phyloP scores from a whole-genome alignment of 2,888 invertebrate genomes.

The Psylliodes chrysocephalus region DNA sequence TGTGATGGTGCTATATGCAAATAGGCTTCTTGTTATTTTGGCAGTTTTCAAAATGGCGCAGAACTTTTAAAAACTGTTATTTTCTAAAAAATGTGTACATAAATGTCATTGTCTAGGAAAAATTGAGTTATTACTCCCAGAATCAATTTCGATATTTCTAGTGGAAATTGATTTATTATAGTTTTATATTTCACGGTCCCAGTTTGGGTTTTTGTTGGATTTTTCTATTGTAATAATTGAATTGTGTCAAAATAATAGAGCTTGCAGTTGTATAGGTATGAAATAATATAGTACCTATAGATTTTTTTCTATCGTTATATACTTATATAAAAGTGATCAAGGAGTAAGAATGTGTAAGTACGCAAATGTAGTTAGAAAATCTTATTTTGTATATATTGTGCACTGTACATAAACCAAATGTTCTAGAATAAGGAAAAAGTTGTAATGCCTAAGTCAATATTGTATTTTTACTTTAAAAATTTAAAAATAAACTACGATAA shows the following conservation, averaged over 20 bases:
- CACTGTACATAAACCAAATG: conserved; percentile 54
- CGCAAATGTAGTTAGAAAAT: conserved; percentile 48
- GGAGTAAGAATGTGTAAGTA: conserved; percentile 42
- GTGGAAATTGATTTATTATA: too few species aligned
- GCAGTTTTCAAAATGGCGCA: not conserved
- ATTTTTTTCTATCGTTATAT: conserved; percentile 35
- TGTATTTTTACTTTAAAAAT: conserved; percentile 40
- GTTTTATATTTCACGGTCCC: too few species aligned
- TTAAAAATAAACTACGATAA: conserved; percentile 26
- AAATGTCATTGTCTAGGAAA: too few species aligned
- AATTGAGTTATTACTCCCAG: too few species aligned
- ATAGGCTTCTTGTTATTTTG: not conserved
- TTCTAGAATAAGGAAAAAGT: conserved; percentile 47
- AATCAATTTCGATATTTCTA: too few species aligned
- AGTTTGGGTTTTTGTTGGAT: too few species aligned
- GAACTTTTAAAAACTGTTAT: too few species aligned
- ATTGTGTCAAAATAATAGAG: not conserved
- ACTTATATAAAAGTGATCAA: conserved; percentile 41
- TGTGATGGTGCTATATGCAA: conserved; percentile 61
- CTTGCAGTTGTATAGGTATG: conserved; percentile 14
- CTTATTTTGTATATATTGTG: conserved; percentile 59
- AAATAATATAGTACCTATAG: conserved; percentile 22
- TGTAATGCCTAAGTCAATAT: conserved; percentile 48
- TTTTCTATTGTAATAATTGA: too few species aligned
- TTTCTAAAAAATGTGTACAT: too few species aligned